Base-by-base conservation (phyloP, 1,140 invertebrate genomes). In the Hylyphantes graminicola region DNA sequence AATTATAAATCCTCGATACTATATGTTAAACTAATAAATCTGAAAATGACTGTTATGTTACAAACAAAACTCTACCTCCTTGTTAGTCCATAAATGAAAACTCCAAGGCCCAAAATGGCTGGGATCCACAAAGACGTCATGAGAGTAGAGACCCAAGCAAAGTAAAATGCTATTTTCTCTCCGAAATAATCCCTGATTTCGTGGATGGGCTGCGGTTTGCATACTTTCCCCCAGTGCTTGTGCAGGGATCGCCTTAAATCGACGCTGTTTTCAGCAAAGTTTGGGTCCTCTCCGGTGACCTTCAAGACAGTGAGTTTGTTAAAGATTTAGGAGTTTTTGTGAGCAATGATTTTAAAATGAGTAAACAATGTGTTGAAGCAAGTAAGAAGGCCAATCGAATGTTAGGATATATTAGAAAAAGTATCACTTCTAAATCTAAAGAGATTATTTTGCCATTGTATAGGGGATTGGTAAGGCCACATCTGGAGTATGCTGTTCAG, bases 151-250 rank as follows among this genome's bases (percentile, higher is more conserved):
- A 88, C 87, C 90, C 90, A 91, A 0, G 90, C 90, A 87, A 91
- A 91, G 75, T 91, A 91, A 48, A 91, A 88, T 0, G 89, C 90
- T 86, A 91, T 90, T 79, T 89, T 90, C 80, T 91, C 90, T 9
- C 90, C 90, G 87, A 91, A 91, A 80, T 91, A 91, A 83, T 90
- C 88, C 17, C 90, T 76, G 21, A 85, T 81, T 21, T 80, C 57
- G 12, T 80, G 35, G 19, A 85, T 73, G 53, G 85, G 85, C 35
- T 80, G 72, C 35, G 9, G 59, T 21, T 50, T 21, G 59, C 77
- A 85, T 0, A 68, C 0, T 21, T 17, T 48, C 0, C 68, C 72
- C 85, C 85, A 85, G 13, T 75, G 63, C 21, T 63, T 50, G 55
- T 19, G 35, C 0, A 85, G 63, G 0, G 11, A 17, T 17, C 11